phyloP scores from a whole-genome alignment of 2,888 invertebrate species.

The Caenorhabditis auriculariae region DNA sequence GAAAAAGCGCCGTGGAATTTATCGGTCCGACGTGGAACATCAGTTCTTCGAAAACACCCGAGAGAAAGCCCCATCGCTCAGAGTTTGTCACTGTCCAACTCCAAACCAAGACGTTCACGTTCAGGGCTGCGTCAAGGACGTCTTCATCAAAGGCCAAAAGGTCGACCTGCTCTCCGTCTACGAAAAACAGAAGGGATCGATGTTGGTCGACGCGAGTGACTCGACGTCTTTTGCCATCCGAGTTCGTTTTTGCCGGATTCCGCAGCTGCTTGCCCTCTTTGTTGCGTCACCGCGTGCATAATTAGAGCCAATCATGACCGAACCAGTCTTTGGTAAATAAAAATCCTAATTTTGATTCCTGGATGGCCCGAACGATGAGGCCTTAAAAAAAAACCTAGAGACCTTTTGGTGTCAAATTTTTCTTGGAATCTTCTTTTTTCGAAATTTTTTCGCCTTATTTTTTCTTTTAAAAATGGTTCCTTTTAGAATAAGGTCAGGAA shows the following conservation, averaged over 20 bases:
- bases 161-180: conserved; percentile 26
- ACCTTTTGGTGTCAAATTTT: no score
- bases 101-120: not conserved
- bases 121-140: conserved; percentile 46
- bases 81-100: conserved; percentile 16
- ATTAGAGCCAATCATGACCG: no score
- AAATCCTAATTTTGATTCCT: no score
- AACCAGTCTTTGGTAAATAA: no score
- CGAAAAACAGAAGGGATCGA: conserved; percentile 19
- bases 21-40: conserved; percentile 31
- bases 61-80: conserved; percentile 42
- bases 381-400: no score
- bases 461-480: no score
- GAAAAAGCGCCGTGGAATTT: conserved; percentile 37
- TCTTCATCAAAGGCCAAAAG: conserved; percentile 28
- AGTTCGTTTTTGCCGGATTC: not conserved
- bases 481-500: no score
- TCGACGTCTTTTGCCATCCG: conserved; percentile 23
- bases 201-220: conserved; percentile 25
- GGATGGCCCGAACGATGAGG: no score
- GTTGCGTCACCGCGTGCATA: no score
- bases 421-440: no score
- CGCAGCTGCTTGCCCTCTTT: no score
- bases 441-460: no score
- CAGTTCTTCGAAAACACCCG: conserved; percentile 48